Conservation (phyloP, 64 coral and sea anemone genomes). For the Trachythela sp. region DNA sequence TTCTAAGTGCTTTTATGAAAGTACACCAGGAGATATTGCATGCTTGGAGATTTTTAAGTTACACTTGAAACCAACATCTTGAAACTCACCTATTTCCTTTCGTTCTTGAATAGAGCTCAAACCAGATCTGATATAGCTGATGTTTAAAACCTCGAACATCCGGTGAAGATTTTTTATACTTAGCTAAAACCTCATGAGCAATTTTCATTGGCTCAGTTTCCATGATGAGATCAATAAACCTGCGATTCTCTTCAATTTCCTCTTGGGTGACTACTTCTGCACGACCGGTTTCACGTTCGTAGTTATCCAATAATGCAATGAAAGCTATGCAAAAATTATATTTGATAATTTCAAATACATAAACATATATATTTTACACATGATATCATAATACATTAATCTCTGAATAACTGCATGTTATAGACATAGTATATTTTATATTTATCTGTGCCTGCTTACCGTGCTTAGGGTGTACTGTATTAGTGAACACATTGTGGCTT, state of each 20-base stretch:
- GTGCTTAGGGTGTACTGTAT: too few species aligned
- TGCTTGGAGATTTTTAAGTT: too few species aligned
- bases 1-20: too few species aligned
- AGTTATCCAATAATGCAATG: conserved; percentile 87
- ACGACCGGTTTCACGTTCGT: conserved; percentile 70
- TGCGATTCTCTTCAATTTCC: conserved; percentile 74
- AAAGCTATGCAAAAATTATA: conserved; percentile 53
- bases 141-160: conserved; percentile 60
- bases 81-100: conserved; percentile 53
- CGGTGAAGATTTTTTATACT: conserved; percentile 45
- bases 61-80: background rate
- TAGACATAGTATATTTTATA: too few species aligned
- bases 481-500: too few species aligned
- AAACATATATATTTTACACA: background rate
- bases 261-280: conserved; percentile 78
- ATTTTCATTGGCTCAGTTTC: conserved; percentile 92
- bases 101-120: conserved; percentile 77
- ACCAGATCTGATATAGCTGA: conserved; percentile 74
- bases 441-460: too few species aligned
- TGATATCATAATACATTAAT: too few species aligned
- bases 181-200: conserved; percentile 69
- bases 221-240: conserved; percentile 81
- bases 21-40: too few species aligned
- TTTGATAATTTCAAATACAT: background rate
- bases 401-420: too few species aligned